Evolutionary conservation across 2,113 vertebrate species (phyloP).

Genomic region (Chaenogobius annularis): DNA sequence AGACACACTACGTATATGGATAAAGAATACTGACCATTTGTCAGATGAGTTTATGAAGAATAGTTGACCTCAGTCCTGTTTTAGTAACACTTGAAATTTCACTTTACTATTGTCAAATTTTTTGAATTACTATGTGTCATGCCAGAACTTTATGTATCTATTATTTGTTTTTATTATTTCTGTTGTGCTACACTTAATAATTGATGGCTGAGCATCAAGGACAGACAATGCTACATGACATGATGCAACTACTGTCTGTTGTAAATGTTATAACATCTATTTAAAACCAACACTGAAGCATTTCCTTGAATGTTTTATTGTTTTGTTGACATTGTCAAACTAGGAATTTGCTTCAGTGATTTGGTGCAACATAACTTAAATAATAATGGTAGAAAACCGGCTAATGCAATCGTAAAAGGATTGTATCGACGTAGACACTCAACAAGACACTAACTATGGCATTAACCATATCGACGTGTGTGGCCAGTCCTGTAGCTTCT

Average conservation of each 20-base stretch:
- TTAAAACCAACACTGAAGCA: conserved; percentile 3
- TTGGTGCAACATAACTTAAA: too few relatives aligned
- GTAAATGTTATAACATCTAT: neutral
- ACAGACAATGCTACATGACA: neutral
- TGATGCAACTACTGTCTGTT: conserved; percentile 10
- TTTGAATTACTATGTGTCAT: conserved; percentile 6
- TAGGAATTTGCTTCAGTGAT: too few relatives aligned
- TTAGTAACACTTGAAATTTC: conserved; percentile 15
- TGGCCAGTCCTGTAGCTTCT: conserved; percentile 34
- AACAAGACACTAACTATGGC: conserved; percentile 24
- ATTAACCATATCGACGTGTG: conserved; percentile 34
- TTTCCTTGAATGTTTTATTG: neutral
- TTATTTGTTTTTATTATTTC: neutral
- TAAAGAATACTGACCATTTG: conserved; percentile 1
- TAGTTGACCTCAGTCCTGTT: neutral
- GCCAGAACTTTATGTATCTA: neutral
- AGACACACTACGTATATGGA: conserved; percentile 3
- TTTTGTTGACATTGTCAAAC: too few relatives aligned
- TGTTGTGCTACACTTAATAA: too few relatives aligned
- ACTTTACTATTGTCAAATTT: conserved; percentile 15
- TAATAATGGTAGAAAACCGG: neutral
- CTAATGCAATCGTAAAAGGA: neutral
- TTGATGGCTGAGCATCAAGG: neutral
- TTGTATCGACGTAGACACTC: neutral
- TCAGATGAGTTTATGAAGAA: conserved; percentile 1